phyloP scores from a whole-genome alignment of 2,888 invertebrate species.

The Deroplatys truncata region DNA sequence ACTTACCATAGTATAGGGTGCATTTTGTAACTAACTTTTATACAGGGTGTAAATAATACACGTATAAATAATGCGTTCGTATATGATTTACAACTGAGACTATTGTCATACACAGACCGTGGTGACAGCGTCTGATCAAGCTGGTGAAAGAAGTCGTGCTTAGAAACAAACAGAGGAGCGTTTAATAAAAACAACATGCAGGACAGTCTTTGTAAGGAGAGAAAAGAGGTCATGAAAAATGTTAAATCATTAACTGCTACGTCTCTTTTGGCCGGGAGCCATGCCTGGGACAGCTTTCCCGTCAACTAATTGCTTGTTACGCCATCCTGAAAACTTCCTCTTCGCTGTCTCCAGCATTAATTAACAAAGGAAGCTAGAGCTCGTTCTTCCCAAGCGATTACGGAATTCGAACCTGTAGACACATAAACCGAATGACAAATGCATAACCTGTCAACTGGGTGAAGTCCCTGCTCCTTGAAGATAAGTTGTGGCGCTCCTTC shows the following conservation, averaged over 20 bases:
- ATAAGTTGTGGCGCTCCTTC: background rate
- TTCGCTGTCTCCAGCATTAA: background rate
- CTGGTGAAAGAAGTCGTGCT: too few species aligned
- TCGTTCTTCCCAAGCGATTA: background rate
- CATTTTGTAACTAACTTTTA: too few species aligned
- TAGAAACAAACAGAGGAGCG: background rate
- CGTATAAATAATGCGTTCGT: too few species aligned
- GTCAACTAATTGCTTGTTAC: background rate
- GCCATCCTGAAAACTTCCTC: background rate
- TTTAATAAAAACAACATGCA: background rate
- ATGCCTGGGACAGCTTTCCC: background rate
- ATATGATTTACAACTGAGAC: too few species aligned
- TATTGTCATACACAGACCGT: too few species aligned
- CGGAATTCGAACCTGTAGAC: background rate
- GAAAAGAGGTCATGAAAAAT: background rate
- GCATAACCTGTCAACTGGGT: background rate
- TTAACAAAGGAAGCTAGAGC: background rate
- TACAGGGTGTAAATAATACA: too few species aligned
- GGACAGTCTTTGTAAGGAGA: background rate
- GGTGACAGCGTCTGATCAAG: too few species aligned
- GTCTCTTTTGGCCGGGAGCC: background rate
- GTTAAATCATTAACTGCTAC: background rate
- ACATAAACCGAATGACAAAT: background rate
- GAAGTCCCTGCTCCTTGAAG: background rate
- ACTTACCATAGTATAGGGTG: too few species aligned